Conservation (phyloP, 2,113 vertebrate genomes). For the Antechinus flavipes region DNA sequence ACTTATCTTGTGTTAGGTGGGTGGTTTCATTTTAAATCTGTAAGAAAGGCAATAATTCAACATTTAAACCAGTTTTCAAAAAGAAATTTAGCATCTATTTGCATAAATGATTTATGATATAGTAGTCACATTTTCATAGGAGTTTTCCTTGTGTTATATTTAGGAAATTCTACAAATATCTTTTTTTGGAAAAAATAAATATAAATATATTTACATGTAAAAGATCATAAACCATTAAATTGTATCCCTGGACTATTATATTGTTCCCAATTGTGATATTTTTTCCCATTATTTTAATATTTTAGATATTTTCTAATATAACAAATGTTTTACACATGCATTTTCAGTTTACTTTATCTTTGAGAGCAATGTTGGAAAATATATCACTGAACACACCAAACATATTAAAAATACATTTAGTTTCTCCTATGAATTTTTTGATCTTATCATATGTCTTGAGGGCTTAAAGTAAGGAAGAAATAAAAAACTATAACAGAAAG, state of each 20-base stretch:
- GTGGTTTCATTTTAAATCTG: constrained; percentile 5
- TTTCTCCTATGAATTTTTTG: constrained; percentile 38
- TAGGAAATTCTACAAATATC: constrained; percentile 10
- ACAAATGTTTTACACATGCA: background rate
- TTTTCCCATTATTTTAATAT: background rate
- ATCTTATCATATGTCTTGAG: constrained; percentile 42
- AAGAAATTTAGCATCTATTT: constrained; percentile 17
- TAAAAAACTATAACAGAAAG: background rate
- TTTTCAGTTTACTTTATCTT: constrained; percentile 50
- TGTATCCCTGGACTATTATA: background rate
- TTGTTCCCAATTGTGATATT: constrained; percentile 29
- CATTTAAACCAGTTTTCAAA: constrained; percentile 33
- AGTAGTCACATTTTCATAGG: background rate
- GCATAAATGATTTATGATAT: constrained; percentile 32
- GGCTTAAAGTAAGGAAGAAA: constrained; percentile 35
- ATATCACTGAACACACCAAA: background rate
- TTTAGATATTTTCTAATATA: constrained; percentile 50
- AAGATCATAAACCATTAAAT: constrained; percentile 8
- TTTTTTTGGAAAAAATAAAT: constrained; percentile 30
- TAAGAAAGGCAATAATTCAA: background rate
- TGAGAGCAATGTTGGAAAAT: constrained; percentile 33
- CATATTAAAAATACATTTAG: constrained; percentile 54
- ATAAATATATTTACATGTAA: background rate
- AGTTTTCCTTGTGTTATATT: background rate
- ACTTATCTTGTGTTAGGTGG: constrained; percentile 43